phyloP scores from a whole-genome alignment of 2,888 invertebrate genomes.

The Alloscopus bannaensis region DNA sequence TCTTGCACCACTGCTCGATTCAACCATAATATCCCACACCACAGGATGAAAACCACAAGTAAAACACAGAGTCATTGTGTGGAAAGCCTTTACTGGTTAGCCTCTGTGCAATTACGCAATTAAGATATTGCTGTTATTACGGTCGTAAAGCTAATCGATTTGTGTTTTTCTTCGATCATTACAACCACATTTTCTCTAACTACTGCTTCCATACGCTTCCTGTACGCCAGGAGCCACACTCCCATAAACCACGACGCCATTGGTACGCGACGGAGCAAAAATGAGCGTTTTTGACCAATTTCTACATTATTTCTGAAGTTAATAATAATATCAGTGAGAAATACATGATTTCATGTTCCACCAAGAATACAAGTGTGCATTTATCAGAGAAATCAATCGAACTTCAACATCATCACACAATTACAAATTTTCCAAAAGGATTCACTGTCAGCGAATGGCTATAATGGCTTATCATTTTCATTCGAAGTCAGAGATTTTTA shows the following conservation, averaged over 20 bases:
- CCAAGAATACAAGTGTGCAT: no score
- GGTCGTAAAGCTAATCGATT: conserved; percentile 54
- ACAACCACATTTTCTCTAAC: conserved; percentile 39
- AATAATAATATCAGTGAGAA: no score
- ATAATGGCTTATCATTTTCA: conserved; percentile 1
- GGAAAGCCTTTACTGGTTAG: not conserved
- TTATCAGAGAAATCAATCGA: conserved; percentile 11
- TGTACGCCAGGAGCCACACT: conserved; percentile 27
- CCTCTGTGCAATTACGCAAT: conserved; percentile 54
- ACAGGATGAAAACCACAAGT: not conserved
- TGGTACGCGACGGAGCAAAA: not conserved
- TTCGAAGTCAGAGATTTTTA: not conserved
- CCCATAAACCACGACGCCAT: conserved; percentile 23
- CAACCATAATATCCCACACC: conserved; percentile 46
- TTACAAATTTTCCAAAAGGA: not conserved
- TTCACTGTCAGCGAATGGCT: not conserved
- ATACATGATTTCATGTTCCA: no score
- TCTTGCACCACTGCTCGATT: conserved; percentile 19
- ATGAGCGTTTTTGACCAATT: no score
- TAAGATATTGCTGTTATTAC: conserved; percentile 54
- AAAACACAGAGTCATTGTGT: not conserved
- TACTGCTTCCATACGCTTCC: conserved; percentile 29
- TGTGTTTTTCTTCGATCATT: conserved; percentile 46
- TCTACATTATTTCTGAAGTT: not conserved
- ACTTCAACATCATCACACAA: conserved; percentile 13